These are phyloP conservation scores for Cylas formicarius DNA, from an alignment of 1,140 invertebrate species.

Conservation along the genomic window DNA sequence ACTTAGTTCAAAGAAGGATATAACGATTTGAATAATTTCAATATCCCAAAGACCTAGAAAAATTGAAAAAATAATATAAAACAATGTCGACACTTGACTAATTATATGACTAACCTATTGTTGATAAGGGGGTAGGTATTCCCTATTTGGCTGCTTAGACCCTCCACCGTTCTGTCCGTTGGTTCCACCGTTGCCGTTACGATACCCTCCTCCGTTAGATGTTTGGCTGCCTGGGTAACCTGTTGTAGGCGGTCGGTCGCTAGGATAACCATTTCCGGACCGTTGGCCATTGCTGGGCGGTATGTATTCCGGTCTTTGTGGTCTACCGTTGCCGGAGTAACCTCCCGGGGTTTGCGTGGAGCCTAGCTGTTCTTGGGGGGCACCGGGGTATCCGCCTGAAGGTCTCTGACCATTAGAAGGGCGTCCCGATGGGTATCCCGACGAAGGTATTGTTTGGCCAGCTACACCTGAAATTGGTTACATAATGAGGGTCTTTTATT, in stretches of 20 bases:
- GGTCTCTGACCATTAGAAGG: conserved; percentile 1
- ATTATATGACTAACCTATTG: too few species aligned
- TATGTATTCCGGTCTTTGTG: conserved; percentile 8
- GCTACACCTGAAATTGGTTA: too few species aligned
- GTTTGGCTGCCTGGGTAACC: conserved; percentile 34
- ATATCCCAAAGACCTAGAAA: too few species aligned
- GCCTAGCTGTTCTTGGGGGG: background rate
- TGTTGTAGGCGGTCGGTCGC: conserved; percentile 14
- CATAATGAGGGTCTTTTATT: too few species aligned
- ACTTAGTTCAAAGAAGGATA: too few species aligned
- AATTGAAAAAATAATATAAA: too few species aligned
- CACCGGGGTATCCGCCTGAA: background rate
- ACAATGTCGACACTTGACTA: too few species aligned
- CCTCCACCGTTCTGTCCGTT: too few species aligned
- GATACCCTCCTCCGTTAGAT: conserved; percentile 24
- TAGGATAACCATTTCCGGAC: conserved; percentile 3
- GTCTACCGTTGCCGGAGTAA: conserved; percentile 15
- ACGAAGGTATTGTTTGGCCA: too few species aligned
- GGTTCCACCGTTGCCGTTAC: too few species aligned
- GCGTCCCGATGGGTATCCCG: conserved; percentile 18
- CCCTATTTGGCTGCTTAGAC: conserved; percentile 46
- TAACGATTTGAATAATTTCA: too few species aligned
- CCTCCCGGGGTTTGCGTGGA: conserved; percentile 4
- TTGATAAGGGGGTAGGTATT: conserved; percentile 50
- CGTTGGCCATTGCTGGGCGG: conserved; percentile 1